Conservation (phyloP, 2,888 invertebrate species). For the Drosophila fungiperda region DNA sequence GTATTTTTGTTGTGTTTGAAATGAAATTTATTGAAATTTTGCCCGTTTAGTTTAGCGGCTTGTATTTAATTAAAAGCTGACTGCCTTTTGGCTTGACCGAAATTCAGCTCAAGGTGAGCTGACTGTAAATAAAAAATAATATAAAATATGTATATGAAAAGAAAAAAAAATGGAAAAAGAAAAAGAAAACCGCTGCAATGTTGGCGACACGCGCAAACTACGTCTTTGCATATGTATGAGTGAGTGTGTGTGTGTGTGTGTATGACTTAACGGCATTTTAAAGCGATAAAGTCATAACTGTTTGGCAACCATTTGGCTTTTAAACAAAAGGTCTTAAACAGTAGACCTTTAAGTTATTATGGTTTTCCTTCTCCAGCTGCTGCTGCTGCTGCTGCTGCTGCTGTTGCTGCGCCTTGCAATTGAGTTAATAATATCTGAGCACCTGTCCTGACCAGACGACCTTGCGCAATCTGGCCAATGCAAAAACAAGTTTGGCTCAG, state of each 20-base stretch:
- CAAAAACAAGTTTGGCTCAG: constrained; percentile 61
- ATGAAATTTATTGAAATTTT: constrained; percentile 68
- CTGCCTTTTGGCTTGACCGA: constrained; percentile 68
- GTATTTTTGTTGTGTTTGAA: constrained; percentile 34
- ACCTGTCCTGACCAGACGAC: constrained; percentile 80
- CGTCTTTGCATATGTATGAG: neutral
- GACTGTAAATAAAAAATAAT: constrained; percentile 41
- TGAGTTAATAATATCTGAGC: constrained; percentile 55
- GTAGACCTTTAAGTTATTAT: constrained; percentile 13
- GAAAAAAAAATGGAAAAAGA: constrained; percentile 41
- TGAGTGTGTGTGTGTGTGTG: constrained; percentile 9
- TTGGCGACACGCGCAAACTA: constrained; percentile 56
- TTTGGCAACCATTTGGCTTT: constrained; percentile 53
- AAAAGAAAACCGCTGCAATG: constrained; percentile 54
- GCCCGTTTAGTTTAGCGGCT: constrained; percentile 32
- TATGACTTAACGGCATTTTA: constrained; percentile 54
- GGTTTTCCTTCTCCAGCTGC: constrained; percentile 10
- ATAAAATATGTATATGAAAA: constrained; percentile 19
- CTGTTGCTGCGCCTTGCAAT: constrained; percentile 47
- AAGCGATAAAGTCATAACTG: constrained; percentile 65
- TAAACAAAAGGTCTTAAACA: constrained; percentile 26
- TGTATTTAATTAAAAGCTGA: constrained; percentile 75
- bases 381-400: neutral
- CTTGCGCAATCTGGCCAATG: constrained; percentile 76
- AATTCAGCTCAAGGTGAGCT: constrained; percentile 79